Conservation (phyloP, 2,888 invertebrate genomes). For the Tinea semifulvella region DNA sequence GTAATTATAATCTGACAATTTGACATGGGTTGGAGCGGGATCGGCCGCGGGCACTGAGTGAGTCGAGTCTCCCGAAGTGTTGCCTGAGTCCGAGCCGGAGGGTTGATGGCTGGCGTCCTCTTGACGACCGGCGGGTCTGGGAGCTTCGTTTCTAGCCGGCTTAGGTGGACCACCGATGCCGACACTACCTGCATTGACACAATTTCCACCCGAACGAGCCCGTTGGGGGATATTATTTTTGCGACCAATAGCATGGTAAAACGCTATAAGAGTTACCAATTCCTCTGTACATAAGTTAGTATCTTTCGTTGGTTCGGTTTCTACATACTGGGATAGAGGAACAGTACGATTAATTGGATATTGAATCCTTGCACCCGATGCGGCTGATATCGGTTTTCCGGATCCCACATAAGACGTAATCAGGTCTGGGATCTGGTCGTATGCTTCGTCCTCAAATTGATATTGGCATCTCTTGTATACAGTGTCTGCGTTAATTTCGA, state of each 20-base stretch:
- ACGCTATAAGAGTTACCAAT: too few relatives aligned
- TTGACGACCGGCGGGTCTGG: constrained; percentile 69
- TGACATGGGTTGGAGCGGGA: constrained; percentile 71
- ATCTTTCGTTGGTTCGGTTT: constrained; percentile 36
- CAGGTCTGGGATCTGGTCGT: constrained; percentile 91
- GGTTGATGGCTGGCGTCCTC: constrained; percentile 74
- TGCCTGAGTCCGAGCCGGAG: constrained; percentile 89
- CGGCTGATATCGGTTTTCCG: constrained; percentile 86
- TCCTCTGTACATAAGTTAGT: too few relatives aligned
- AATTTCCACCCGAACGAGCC: too few relatives aligned
- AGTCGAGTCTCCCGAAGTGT: constrained; percentile 86
- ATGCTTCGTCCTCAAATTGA: constrained; percentile 93
- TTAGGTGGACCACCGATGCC: too few relatives aligned
- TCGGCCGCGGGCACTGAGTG: constrained; percentile 72
- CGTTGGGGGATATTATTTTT: too few relatives aligned
- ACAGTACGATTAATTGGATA: constrained; percentile 84
- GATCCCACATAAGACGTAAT: constrained; percentile 94
- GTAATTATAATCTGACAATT: constrained; percentile 76
- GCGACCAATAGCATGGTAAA: too few relatives aligned
- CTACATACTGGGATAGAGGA: constrained; percentile 79
- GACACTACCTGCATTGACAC: too few relatives aligned
- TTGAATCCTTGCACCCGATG: constrained; percentile 88
- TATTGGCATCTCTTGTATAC: constrained; percentile 92
- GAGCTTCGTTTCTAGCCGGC: constrained; percentile 62
- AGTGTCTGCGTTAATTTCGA: constrained; percentile 86